Evolutionary conservation across 2,797 vertebrate species (phyloP), one percentile per base, ranked within the genome.

Genomic region (Catamblyrhynchus diadema): DNA sequence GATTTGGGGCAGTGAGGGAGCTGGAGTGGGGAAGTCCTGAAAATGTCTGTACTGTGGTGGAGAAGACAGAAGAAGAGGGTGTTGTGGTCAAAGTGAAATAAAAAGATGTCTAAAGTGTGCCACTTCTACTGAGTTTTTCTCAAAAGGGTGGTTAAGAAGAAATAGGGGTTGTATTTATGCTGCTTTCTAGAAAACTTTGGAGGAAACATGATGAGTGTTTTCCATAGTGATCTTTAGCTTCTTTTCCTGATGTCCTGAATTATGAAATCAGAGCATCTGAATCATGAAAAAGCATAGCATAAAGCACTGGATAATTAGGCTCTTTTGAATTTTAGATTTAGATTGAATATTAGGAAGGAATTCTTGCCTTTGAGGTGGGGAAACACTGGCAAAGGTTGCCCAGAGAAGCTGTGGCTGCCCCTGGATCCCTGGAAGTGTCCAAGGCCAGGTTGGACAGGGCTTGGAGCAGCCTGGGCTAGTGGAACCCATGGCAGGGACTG

Each of bases 381-480:
- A 83, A 20, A 6, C 22, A 8, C 22, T 83, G 37, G n/a, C 30
- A 71, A 0, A 59, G 30, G 5, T 1, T 65, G 24, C 10, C 17
- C 44, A 59, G 72, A 71, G 45, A 41, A 78, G 15, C 65, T 83
- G 80, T 35, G 72, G 59, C 18, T 66, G 30, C 7, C 8, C 25
- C 65, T 37, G 37, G 37, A 47, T 65, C 51, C 19, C 30, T 83
- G 33, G 3, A 23, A 41, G 19, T 24, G 51, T 59, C 15, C 27
- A 45, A 47, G 30, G 15, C 25, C 72, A 32, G 27, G 11, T 2
- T 71, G 59, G 50, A 25, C 0, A 0, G n/a, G 32, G 7, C 5
- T 82, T 88, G 70, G 51, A 78, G 41, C 37, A 64, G 0, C 4
- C 25, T 59, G 72, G 45, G 44, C 0, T 20, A 3, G 33, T 53